phyloP scores from a whole-genome alignment of 2,797 vertebrate genomes.

The Phylloscopus collybita region DNA sequence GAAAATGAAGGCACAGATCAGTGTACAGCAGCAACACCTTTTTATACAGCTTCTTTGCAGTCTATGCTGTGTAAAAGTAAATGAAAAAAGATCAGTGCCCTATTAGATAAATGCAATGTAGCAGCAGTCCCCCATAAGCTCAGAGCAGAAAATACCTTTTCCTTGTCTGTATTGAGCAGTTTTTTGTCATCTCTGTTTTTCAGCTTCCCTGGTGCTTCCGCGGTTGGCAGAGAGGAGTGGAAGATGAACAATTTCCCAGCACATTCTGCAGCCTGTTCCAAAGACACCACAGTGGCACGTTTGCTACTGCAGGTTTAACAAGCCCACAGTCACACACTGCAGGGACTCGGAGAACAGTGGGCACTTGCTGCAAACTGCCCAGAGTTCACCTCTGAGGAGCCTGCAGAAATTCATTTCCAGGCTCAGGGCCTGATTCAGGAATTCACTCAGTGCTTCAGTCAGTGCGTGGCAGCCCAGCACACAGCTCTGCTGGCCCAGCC shows the following conservation, averaged over 20 bases:
- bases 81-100: no score
- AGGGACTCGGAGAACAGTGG: background rate
- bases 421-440: background rate
- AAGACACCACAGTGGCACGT: background rate
- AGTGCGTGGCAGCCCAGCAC: background rate
- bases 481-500: background rate
- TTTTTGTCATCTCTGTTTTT: conserved; percentile 96
- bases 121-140: background rate
- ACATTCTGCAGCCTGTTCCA: conserved; percentile 89
- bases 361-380: background rate
- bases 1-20: background rate
- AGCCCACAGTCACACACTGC: background rate
- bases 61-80: no score
- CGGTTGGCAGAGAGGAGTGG: conserved; percentile 94
- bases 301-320: background rate
- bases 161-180: conserved; percentile 92
- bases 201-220: conserved; percentile 94
- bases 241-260: conserved; percentile 95
- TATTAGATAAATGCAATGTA: conserved; percentile 59
- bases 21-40: background rate
- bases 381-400: background rate
- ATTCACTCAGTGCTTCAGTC: no score
- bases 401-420: background rate
- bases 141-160: conserved; percentile 83
- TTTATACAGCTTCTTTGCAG: background rate